Evolutionary conservation across 2,797 vertebrate genomes (phyloP).

Genomic region (Acipenser ruthenus): DNA sequence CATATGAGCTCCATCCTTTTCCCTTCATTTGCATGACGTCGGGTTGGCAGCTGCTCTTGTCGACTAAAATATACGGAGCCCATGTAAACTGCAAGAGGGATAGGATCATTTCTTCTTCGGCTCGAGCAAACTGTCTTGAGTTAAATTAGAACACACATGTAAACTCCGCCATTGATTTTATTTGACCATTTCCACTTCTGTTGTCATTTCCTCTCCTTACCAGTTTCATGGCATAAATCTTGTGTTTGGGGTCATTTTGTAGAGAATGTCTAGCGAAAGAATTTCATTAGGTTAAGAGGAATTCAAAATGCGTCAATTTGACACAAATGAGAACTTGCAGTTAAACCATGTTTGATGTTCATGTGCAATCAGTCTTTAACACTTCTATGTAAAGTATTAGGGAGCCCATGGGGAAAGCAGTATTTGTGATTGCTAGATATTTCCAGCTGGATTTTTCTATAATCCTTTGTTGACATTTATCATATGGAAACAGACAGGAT

Average conservation of each 20-base stretch:
- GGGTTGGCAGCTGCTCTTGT: too few relatives aligned
- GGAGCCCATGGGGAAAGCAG: constrained; percentile 64
- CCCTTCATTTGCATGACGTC: too few relatives aligned
- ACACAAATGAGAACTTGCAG: constrained; percentile 78
- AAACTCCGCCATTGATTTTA: constrained; percentile 7
- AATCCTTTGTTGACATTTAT: constrained; percentile 74
- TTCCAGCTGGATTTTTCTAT: constrained; percentile 52
- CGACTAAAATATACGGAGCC: too few relatives aligned
- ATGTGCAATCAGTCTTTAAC: constrained; percentile 85
- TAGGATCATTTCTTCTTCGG: too few relatives aligned
- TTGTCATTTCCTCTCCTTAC: constrained; percentile 44
- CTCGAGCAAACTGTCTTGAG: too few relatives aligned
- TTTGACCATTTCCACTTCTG: constrained; percentile 50
- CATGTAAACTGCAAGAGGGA: too few relatives aligned
- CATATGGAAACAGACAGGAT: constrained; percentile 52
- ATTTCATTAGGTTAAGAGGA: constrained; percentile 80
- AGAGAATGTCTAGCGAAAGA: constrained; percentile 70
- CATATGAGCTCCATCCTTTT: too few relatives aligned
- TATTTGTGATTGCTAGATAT: constrained; percentile 61
- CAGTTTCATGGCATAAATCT: constrained; percentile 64
- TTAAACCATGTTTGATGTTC: constrained; percentile 81
- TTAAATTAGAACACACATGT: too few relatives aligned
- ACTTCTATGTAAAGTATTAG: constrained; percentile 79
- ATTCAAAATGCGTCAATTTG: constrained; percentile 84
- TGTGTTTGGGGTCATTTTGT: constrained; percentile 68